phyloP scores from a whole-genome alignment of 2,113 vertebrate genomes.

The Natator depressus region DNA sequence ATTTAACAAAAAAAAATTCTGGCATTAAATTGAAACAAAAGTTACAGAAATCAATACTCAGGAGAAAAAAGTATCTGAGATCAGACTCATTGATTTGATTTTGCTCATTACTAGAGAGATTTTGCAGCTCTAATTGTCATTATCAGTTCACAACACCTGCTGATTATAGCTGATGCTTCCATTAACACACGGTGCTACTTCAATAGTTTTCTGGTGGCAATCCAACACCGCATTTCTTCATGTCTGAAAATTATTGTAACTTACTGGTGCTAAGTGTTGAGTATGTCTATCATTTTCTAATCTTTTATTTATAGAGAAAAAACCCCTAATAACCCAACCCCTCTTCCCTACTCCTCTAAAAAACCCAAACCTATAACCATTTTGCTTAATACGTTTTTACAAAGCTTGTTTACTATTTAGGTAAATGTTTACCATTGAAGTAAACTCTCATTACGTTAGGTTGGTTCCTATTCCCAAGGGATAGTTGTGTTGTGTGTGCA shows the following conservation, averaged over 20 bases:
- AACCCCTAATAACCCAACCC: not conserved
- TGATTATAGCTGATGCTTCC: slow-evolving; percentile 32
- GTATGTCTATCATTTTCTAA: slow-evolving; percentile 19
- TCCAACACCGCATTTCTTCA: slow-evolving; percentile 53
- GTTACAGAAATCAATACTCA: not conserved
- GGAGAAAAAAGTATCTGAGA: not conserved
- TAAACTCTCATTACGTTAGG: fast-evolving
- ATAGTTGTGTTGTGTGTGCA: fast-evolving
- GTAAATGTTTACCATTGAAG: not conserved
- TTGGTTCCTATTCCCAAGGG: not conserved
- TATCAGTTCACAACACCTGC: slow-evolving; percentile 64
- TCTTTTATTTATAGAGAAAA: slow-evolving; percentile 5
- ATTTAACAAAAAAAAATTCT: not conserved
- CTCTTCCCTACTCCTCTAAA: not conserved
- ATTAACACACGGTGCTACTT: slow-evolving; percentile 54
- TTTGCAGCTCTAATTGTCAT: slow-evolving; percentile 56
- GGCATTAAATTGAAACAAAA: not conserved
- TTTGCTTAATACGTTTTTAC: not conserved
- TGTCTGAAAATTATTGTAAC: slow-evolving; percentile 48
- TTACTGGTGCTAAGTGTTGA: not conserved
- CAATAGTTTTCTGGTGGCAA: slow-evolving; percentile 45
- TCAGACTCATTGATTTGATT: slow-evolving; percentile 31
- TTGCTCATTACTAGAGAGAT: slow-evolving; percentile 36
- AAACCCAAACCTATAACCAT: not conserved
- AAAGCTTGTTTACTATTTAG: not conserved